phyloP scores from a whole-genome alignment of 1,140 invertebrate genomes.

The Anastrepha ludens region DNA sequence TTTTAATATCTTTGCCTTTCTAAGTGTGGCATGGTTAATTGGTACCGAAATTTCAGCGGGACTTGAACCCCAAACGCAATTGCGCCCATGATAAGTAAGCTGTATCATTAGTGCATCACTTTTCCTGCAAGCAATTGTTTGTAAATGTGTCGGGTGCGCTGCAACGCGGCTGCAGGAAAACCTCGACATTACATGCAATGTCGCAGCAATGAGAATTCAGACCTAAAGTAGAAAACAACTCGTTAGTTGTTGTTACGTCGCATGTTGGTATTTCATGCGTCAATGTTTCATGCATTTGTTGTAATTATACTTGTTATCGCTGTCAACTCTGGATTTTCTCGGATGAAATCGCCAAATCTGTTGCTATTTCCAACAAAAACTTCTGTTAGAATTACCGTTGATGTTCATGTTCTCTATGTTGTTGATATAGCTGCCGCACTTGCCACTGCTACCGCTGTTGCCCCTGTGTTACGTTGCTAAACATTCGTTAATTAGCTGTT shows the following conservation, averaged over 20 bases:
- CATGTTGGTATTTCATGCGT: neutral
- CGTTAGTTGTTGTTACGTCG: constrained; percentile 7
- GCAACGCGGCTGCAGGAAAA: neutral
- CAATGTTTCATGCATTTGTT: neutral
- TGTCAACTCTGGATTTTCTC: neutral
- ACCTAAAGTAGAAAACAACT: neutral
- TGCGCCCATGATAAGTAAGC: no score
- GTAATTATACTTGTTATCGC: neutral
- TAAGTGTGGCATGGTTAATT: no score
- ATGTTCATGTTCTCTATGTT: neutral
- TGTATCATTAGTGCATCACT: neutral
- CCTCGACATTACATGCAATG: neutral
- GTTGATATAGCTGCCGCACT: neutral
- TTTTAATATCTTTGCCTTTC: no score
- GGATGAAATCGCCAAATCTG: neutral
- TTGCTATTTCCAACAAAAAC: constrained; percentile 13
- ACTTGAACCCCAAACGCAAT: no score
- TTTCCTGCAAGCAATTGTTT: neutral
- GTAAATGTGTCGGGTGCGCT: neutral
- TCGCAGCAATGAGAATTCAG: neutral
- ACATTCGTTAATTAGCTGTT: constrained; percentile 19
- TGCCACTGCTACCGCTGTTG: neutral
- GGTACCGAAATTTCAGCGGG: no score
- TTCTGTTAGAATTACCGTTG: constrained; percentile 16
- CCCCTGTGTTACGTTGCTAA: neutral